Evolutionary conservation across 2,797 vertebrate genomes (phyloP).

Genomic region (Arrhamphus sclerolepis): DNA sequence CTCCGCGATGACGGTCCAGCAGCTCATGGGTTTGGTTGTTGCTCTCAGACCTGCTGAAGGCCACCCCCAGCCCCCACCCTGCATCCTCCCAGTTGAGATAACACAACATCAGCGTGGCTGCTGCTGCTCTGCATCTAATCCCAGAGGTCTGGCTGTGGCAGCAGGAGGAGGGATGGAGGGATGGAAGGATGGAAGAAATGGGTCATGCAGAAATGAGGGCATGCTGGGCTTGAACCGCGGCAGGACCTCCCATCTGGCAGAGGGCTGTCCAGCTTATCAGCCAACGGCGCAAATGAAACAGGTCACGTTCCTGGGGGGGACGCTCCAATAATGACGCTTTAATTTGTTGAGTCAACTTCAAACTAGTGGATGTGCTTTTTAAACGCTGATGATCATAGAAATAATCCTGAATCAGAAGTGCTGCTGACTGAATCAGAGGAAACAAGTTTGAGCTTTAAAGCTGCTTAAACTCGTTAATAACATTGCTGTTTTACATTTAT

Average conservation of each 20-base stretch:
- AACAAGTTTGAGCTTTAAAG: too few relatives aligned
- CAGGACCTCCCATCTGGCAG: constrained; percentile 69
- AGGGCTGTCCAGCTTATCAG: constrained; percentile 19
- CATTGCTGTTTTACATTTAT: too few relatives aligned
- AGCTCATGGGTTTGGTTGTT: neutral
- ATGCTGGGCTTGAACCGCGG: constrained; percentile 56
- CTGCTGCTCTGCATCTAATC: constrained; percentile 59
- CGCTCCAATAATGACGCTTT: constrained; percentile 1
- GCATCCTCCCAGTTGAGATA: constrained; percentile 20
- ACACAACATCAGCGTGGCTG: constrained; percentile 9
- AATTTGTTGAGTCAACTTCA: neutral
- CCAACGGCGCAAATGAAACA: constrained; percentile 10
- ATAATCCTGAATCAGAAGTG: too few relatives aligned
- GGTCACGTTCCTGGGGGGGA: constrained; percentile 23
- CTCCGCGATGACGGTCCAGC: neutral
- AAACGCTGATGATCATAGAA: neutral
- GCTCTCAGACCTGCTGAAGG: constrained; percentile 13
- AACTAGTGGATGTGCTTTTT: neutral
- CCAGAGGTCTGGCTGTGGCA: constrained; percentile 36
- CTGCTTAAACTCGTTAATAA: too few relatives aligned
- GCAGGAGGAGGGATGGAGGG: constrained; percentile 17
- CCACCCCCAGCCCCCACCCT: constrained; percentile 7
- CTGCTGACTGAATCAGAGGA: too few relatives aligned
- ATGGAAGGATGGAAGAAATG: constrained; percentile 49
- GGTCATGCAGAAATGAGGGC: constrained; percentile 74